A percentile compares a stretch with the other conserved stretches of the same genome.
These are phyloP conservation scores for Ormia ochracea DNA, from an alignment of 2,888 invertebrate species.

Conservation along the genomic window DNA sequence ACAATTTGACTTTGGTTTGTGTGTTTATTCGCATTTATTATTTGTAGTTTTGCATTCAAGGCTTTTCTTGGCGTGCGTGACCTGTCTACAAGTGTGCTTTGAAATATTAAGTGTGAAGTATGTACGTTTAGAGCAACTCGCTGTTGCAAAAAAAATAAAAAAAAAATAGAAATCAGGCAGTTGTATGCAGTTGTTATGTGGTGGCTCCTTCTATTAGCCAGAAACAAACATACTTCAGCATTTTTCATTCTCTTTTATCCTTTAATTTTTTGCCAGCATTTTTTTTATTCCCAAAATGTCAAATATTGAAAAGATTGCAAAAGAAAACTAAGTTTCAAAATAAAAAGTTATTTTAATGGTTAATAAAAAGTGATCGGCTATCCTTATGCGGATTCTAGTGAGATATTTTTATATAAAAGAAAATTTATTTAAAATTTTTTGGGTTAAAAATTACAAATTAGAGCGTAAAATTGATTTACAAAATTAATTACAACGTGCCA, in stretches of 20 bases:
- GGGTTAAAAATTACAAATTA: too few relatives aligned
- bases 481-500: too few relatives aligned
- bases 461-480: too few relatives aligned
- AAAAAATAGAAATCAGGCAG: background rate
- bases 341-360: too few relatives aligned
- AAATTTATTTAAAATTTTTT: too few relatives aligned
- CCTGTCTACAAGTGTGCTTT: slow-evolving; percentile 62
- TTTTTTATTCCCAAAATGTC: background rate
- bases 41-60: slow-evolving; percentile 62
- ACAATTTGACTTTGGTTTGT: background rate
- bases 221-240: background rate
- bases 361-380: too few relatives aligned
- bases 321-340: too few relatives aligned
- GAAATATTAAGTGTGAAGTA: slow-evolving; percentile 63
- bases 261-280: background rate
- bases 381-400: too few relatives aligned
- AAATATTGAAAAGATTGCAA: background rate
- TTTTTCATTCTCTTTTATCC: too few relatives aligned
- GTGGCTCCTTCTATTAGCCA: background rate
- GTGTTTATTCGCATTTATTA: slow-evolving; percentile 18
- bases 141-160: slow-evolving; percentile 9
- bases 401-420: too few relatives aligned
- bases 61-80: slow-evolving; percentile 63
- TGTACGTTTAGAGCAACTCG: slow-evolving; percentile 36
- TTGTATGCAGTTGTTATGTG: background rate